Evolutionary conservation across 2,113 vertebrate species (phyloP), one percentile per base, ranked within the genome.

Genomic region (Pteronura brasiliensis): DNA sequence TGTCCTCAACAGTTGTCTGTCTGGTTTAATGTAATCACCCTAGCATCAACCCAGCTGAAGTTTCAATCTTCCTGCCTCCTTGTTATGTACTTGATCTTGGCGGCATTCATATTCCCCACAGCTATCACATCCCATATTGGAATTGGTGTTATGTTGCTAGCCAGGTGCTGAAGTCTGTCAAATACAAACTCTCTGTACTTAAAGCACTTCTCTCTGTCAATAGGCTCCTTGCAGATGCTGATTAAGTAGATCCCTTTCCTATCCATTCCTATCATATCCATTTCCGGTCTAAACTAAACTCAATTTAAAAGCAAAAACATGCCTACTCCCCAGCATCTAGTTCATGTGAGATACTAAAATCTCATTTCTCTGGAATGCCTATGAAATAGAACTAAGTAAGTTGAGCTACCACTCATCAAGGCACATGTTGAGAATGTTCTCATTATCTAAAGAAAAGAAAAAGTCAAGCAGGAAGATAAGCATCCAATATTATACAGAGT

Each of bases 251-350:
- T 20, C 42, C 55, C 36, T 47, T 91, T 84, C 93, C 88, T 83
- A 23, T 47, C 81, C 23, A 88, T 42, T 52, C 25, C 76, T 90
- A 63, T n/a, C n/a, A n/a, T n/a, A n/a, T n/a, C n/a, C n/a, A 96
- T 82, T 47, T 97, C 88, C 49, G 90, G 6, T n/a, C 79, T 61
- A 76, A 96, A 81, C 52, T 77, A 36, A 94, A 95, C 31, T 36
- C 71, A 93, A 11, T 57, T 71, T 55, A 87, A 93, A 92, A n/a
- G 29, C 72, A 95, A 55, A 34, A 83, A 44, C 34, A 21, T 44
- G 8, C 6, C 44, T 44, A 29, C 4, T 52, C 42, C 86, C 25
- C 42, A 77, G 55, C 2, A 42, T n/a, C 36, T 27, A 59, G 69
- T 88, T 93, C 57, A 49, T 17, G 2, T 61, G 52, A 93, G 25